These are phyloP conservation scores for Delia radicum DNA, from an alignment of 1,140 invertebrate genomes.

Conservation along the genomic window DNA sequence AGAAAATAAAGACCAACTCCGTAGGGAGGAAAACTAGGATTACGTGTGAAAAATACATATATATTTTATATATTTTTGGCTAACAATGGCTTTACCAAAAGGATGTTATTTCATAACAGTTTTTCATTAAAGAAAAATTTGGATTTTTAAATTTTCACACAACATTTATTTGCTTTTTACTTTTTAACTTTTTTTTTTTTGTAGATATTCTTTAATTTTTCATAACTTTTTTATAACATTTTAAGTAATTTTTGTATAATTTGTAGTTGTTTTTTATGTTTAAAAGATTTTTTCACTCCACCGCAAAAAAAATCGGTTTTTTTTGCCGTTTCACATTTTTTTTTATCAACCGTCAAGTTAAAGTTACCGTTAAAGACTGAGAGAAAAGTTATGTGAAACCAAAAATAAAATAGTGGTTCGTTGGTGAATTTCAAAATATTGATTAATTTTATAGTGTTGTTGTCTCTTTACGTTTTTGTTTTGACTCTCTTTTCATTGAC, in stretches of 20 bases:
- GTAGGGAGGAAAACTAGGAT: not conserved
- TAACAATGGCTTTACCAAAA: not conserved
- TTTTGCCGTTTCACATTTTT: not conserved
- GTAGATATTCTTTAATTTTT: not conserved
- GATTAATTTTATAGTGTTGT: not conserved
- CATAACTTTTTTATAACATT: not conserved
- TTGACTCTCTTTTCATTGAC: not conserved
- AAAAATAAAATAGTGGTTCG: not conserved
- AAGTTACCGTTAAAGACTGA: conserved; percentile 22
- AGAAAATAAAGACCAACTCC: not conserved
- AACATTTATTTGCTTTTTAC: too few relatives aligned
- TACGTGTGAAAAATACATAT: not conserved
- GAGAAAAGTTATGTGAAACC: not conserved
- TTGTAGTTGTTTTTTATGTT: not conserved
- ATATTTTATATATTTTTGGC: not conserved
- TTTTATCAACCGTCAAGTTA: conserved; percentile 14
- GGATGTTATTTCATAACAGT: conserved; percentile 21
- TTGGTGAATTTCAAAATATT: conserved; percentile 12
- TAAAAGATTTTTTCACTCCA: not conserved
- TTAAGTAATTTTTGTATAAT: not conserved
- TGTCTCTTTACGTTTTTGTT: not conserved
- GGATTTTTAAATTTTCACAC: not conserved
- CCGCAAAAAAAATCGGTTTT: not conserved
- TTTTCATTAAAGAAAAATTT: not conserved
- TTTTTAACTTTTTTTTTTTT: not conserved